These are phyloP conservation scores for Ellobium chinense DNA, from an alignment of 2,888 invertebrate species.

Conservation along the genomic window DNA sequence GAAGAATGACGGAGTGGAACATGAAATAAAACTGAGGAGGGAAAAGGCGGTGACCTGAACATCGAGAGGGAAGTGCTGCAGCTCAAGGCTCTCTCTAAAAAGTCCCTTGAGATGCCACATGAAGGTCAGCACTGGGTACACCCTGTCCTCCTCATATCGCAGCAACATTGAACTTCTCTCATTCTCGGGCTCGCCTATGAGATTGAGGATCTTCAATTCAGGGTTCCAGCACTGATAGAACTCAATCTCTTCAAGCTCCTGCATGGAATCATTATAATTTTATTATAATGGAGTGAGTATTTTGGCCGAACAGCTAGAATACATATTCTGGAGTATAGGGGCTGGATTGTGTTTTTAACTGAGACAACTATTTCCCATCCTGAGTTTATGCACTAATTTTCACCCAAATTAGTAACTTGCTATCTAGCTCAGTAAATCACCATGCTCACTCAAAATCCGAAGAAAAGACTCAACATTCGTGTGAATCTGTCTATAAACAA, in stretches of 20 bases:
- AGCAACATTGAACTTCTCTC: conserved; percentile 57
- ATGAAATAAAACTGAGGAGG: not conserved
- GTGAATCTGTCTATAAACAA: too few species aligned
- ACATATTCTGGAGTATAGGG: too few species aligned
- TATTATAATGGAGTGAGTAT: too few species aligned
- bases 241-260: conserved; percentile 50
- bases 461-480: too few species aligned
- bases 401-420: too few species aligned
- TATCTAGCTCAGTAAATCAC: too few species aligned
- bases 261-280: not conserved
- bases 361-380: too few species aligned
- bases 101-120: conserved; percentile 68
- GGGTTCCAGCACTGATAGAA: conserved; percentile 63
- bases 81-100: conserved; percentile 67
- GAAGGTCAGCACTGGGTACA: conserved; percentile 60
- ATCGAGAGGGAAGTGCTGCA: conserved; percentile 73
- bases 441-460: too few species aligned
- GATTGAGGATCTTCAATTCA: conserved; percentile 62
- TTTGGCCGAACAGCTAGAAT: too few species aligned
- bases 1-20: not conserved
- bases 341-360: too few species aligned
- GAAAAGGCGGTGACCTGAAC: conserved; percentile 61
- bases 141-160: conserved; percentile 59
- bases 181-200: conserved; percentile 56
- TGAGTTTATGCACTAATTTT: too few species aligned